phyloP scores from a whole-genome alignment of 2,888 invertebrate species.

The Thumatha senex region DNA sequence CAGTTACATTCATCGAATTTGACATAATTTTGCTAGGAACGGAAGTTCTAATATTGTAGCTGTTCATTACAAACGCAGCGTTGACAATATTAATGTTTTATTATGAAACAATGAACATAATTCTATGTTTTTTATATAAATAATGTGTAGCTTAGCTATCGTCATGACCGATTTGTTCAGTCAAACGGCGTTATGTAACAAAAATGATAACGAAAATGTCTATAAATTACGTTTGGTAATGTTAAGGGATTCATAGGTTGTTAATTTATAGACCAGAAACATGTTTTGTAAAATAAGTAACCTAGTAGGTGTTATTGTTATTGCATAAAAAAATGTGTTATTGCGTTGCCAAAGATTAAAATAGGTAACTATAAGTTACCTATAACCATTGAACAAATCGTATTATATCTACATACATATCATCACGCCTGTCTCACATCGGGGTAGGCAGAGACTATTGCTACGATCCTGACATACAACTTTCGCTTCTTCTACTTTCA shows the following conservation, averaged over 20 bases:
- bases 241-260: slow-evolving; percentile 32
- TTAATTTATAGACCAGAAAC: too few species aligned
- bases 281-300: too few species aligned
- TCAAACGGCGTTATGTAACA: slow-evolving; percentile 34
- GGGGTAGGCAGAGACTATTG: too few species aligned
- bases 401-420: too few species aligned
- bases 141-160: slow-evolving; percentile 54
- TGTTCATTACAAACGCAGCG: slow-evolving; percentile 62
- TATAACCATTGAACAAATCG: too few species aligned
- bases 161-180: slow-evolving; percentile 63
- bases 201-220: slow-evolving; percentile 22
- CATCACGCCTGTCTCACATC: too few species aligned
- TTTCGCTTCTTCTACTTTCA: too few species aligned
- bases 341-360: too few species aligned
- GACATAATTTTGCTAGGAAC: slow-evolving; percentile 46
- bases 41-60: slow-evolving; percentile 78
- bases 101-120: slow-evolving; percentile 81
- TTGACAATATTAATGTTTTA: slow-evolving; percentile 81
- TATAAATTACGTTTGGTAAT: slow-evolving; percentile 38
- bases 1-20: slow-evolving; percentile 29
- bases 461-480: too few species aligned
- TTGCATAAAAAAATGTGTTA: too few species aligned
- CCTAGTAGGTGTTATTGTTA: too few species aligned
- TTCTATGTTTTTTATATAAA: slow-evolving; percentile 66
- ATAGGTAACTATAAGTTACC: too few species aligned